These are phyloP conservation scores for Philonicus albiceps DNA, from an alignment of 2,888 invertebrate genomes.

Conservation along the genomic window DNA sequence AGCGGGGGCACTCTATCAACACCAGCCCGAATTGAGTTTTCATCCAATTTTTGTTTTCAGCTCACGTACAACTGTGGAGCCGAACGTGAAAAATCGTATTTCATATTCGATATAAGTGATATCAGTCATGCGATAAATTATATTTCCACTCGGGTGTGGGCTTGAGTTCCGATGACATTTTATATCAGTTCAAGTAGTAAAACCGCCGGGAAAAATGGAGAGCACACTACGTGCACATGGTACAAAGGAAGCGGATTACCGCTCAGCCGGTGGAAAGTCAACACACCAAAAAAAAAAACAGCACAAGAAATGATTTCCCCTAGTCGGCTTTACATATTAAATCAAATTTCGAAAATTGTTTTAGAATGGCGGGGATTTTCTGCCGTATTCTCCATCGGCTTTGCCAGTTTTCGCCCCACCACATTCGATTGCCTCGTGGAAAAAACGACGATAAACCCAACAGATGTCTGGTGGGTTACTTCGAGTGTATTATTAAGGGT, in stretches of 20 bases:
- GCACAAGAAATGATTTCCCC: background rate
- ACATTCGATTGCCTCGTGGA: background rate
- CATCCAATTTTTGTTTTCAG: constrained; percentile 43
- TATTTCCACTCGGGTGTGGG: constrained; percentile 45
- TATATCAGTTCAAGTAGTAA: constrained; percentile 34
- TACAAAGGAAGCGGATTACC: constrained; percentile 24
- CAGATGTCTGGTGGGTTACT: background rate
- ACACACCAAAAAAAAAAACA: background rate
- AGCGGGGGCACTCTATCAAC: background rate
- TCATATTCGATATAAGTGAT: constrained; percentile 48
- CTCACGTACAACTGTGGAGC: constrained; percentile 46
- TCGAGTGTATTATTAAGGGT: background rate
- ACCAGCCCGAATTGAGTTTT: constrained; percentile 19
- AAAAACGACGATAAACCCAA: background rate
- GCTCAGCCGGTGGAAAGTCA: constrained; percentile 1
- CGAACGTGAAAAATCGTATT: constrained; percentile 48
- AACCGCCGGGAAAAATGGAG: constrained; percentile 7
- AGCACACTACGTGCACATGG: constrained; percentile 11
- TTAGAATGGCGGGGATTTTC: background rate
- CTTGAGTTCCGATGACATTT: constrained; percentile 40
- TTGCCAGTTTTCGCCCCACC: background rate
- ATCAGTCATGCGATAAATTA: constrained; percentile 48
- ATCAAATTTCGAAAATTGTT: background rate
- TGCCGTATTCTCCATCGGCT: background rate
- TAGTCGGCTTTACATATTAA: background rate